phyloP scores from a whole-genome alignment of 2,113 vertebrate genomes.

The Tursiops truncatus region DNA sequence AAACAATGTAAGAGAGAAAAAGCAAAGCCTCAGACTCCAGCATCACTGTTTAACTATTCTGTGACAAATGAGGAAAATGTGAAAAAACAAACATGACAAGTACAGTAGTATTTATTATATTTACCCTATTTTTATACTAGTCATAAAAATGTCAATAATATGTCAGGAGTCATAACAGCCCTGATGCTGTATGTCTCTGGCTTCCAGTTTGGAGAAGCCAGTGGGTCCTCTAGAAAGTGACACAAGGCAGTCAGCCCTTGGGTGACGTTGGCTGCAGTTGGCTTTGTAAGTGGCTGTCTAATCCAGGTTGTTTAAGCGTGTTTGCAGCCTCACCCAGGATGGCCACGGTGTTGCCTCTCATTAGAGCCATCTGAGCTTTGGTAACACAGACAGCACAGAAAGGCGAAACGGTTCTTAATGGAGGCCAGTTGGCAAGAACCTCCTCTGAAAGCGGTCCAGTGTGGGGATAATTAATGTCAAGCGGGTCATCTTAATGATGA shows the following conservation, averaged over 20 bases:
- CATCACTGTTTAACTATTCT: not conserved
- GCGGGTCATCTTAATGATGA: not conserved
- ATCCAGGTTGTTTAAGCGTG: not conserved
- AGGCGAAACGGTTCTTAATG: not conserved
- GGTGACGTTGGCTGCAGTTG: too few species aligned
- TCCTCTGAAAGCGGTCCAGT: not conserved
- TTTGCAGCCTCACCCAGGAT: not conserved
- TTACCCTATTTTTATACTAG: not conserved
- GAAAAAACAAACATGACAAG: not conserved
- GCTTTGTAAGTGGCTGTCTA: not conserved
- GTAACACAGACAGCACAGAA: constrained; percentile 10
- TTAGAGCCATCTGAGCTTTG: not conserved
- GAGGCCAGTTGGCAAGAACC: not conserved
- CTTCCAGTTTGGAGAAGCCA: not conserved
- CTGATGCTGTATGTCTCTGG: accelerated
- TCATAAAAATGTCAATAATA: not conserved
- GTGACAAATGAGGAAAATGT: not conserved
- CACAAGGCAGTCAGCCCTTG: too few species aligned
- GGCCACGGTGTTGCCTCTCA: not conserved
- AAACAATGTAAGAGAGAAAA: not conserved
- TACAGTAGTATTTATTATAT: not conserved
- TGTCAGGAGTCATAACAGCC: not conserved
- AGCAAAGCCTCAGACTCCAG: not conserved
- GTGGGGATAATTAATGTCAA: not conserved
- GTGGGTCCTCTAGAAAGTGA: not conserved